Base-by-base conservation (phyloP, 2,797 vertebrate species). In the Hoplostethus atlanticus region DNA sequence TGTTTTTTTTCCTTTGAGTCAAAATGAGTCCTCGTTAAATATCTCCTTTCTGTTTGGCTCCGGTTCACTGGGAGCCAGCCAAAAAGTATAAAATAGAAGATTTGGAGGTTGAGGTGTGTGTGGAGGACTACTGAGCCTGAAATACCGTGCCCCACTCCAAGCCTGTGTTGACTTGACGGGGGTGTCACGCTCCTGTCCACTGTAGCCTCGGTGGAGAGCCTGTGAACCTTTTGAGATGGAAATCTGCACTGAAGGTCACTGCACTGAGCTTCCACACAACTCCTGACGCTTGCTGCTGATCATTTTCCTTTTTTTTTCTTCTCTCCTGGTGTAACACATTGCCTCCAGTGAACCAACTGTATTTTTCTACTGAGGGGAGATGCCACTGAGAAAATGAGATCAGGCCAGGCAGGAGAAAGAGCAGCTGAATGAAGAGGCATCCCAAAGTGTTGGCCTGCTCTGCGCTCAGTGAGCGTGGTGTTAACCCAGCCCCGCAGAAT, bases 191-290 rank as follows among this genome's bases (percentile, higher is more conserved):
- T 64, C 30, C 16, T 60, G 53, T 62, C 65, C 13, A 2, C 1
- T 52, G 46, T 60, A 38, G 62, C 69, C 64, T 74, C 38, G 3
- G 21, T 44, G 44, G 16, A 64, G 17, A 68, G 10, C 53, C 64
- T 58, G 51, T 38, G 61, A 64, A 6, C 34, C 59, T 57, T 64
- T 79, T 54, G 38, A 54, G 65, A 79, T 59, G 40, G 17, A 80
- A 61, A 70, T 78, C 73, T 81, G 79, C 76, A 21, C 21, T 21
- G 21, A 79, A 84, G 88, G 90, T 89, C 88, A 82, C 66, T 34
- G 72, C 61, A 57, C 68, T 55, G 52, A 76, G 44, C 69, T 68
- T 55, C 50, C 57, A 48, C 40, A 62, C 28, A 51, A 44, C 73
- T 61, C 56, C 80, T 56, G 61, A 34, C 21, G 31, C 21, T 21